A percentile compares a stretch with the other conserved stretches of the same genome.
Evolutionary conservation across 2,797 vertebrate species (phyloP).

Genomic region (Myiotriccus ornatus): DNA sequence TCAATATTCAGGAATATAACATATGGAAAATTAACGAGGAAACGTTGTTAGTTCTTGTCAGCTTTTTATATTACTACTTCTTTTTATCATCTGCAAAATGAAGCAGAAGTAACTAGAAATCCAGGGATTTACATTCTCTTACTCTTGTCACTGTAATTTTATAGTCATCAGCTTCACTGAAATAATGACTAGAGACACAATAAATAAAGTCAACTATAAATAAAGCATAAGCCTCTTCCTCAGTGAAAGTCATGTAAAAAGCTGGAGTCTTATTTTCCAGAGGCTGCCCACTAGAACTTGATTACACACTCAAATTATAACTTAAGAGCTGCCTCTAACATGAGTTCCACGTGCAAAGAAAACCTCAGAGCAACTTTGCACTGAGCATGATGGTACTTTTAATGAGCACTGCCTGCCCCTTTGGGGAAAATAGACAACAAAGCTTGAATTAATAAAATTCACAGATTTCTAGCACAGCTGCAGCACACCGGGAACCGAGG

Average conservation of each 20-base stretch:
- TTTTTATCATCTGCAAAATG: neutral
- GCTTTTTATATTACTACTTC: neutral
- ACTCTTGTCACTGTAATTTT: neutral
- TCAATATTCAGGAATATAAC: neutral
- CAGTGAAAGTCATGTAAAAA: neutral
- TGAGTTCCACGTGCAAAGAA: neutral
- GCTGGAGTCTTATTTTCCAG: constrained; percentile 2
- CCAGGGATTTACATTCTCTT: neutral
- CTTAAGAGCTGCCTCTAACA: neutral
- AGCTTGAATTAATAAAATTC: constrained; percentile 2
- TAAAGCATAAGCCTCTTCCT: neutral
- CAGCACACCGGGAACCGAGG: neutral
- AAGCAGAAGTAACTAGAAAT: neutral
- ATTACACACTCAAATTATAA: constrained; percentile 4
- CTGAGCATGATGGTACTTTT: neutral
- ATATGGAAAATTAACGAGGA: neutral
- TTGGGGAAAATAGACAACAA: neutral
- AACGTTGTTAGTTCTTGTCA: neutral
- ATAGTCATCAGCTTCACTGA: neutral
- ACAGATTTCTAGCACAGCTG: neutral
- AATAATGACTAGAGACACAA: neutral
- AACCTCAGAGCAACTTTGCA: neutral
- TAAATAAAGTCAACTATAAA: constrained; percentile 13
- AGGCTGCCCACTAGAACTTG: constrained; percentile 1
- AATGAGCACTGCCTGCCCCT: neutral